phyloP scores from a whole-genome alignment of 2,113 vertebrate genomes.

The Saguinus imperator region DNA sequence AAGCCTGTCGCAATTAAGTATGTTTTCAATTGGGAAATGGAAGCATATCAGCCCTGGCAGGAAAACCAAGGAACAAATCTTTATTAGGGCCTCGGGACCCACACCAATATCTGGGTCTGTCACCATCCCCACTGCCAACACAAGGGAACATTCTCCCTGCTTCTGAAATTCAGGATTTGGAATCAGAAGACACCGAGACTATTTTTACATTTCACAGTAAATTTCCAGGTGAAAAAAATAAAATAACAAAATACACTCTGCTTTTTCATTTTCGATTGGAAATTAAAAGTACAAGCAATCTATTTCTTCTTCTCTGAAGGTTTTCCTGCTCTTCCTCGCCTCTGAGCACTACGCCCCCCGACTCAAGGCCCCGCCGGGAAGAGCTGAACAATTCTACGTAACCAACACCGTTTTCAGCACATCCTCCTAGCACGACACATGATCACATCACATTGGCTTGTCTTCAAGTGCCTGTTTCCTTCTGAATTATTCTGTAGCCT shows the following conservation, averaged over 20 bases:
- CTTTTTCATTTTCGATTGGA: background rate
- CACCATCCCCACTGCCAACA: conserved; percentile 13
- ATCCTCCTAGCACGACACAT: background rate
- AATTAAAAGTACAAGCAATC: background rate
- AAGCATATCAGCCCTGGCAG: conserved; percentile 58
- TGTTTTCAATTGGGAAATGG: conserved; percentile 75
- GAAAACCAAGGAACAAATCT: conserved; percentile 63
- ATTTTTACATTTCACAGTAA: background rate
- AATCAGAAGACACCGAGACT: background rate
- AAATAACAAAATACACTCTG: background rate
- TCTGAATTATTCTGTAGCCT: background rate
- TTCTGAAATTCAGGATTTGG: background rate
- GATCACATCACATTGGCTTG: rapidly evolving
- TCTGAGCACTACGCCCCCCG: background rate
- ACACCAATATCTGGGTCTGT: conserved; percentile 12
- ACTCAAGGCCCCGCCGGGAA: rapidly evolving
- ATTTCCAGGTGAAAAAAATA: conserved; percentile 13
- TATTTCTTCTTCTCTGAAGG: background rate
- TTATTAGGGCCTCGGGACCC: conserved; percentile 27
- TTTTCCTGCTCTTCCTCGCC: background rate
- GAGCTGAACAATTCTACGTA: rapidly evolving
- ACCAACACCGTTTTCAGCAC: too few species aligned
- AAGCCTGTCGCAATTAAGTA: conserved; percentile 51
- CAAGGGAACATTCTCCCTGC: background rate
- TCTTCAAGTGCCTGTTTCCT: background rate